Evolutionary conservation across 2,113 vertebrate genomes (phyloP).

Genomic region (Spizaetus ornatus): DNA sequence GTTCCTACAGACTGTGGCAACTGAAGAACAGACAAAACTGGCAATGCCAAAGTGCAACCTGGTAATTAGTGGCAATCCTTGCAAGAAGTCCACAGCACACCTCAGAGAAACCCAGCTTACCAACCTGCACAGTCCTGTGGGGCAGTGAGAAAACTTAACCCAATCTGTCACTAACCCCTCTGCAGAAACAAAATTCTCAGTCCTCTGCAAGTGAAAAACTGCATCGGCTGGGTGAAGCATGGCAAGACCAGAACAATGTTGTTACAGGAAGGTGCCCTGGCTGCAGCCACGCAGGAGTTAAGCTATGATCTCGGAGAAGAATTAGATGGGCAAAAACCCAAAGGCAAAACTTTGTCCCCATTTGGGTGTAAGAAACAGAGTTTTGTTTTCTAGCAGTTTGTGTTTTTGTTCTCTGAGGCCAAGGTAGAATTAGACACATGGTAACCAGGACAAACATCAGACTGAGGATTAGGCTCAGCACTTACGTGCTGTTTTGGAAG

Average conservation of each 20-base stretch:
- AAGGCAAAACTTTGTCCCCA: background rate
- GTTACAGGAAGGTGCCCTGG: background rate
- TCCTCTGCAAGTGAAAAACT: background rate
- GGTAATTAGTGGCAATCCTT: background rate
- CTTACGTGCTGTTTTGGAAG: background rate
- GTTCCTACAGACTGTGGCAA: background rate
- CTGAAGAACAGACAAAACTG: background rate
- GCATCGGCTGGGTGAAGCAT: rapidly evolving
- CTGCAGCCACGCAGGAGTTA: background rate
- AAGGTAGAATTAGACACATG: background rate
- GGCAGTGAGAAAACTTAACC: rapidly evolving
- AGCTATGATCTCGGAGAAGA: background rate
- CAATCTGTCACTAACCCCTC: rapidly evolving
- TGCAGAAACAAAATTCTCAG: background rate
- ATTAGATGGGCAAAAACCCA: background rate
- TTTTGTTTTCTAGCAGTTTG: background rate
- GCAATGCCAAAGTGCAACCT: background rate
- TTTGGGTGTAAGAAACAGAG: background rate
- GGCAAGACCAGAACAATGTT: background rate
- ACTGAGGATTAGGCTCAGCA: background rate
- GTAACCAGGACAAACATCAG: background rate
- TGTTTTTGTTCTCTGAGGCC: background rate
- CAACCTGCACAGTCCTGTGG: rapidly evolving
- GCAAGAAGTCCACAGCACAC: background rate
- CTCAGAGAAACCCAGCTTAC: background rate